Evolutionary conservation across 2,113 vertebrate genomes (phyloP), one percentile per base, ranked within the genome.

Genomic region (Electrona antarctica): DNA sequence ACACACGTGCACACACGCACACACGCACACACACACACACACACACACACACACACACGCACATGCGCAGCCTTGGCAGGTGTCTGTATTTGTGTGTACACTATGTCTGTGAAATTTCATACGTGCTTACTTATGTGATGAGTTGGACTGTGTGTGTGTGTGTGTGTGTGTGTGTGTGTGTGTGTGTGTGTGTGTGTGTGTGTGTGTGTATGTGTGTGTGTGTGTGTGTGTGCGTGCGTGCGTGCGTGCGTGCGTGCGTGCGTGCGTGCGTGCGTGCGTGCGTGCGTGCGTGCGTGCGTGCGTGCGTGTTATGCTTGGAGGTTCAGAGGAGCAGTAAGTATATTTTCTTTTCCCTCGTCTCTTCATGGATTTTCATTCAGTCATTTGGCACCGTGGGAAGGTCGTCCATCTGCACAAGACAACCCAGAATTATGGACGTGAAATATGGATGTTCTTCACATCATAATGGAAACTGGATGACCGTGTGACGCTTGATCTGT

Each of bases 161-260:
- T 28, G 11, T 21, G 3, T 59, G 54, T n/a, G 9, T 55, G 54
- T 55, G 10, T 13, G 52, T 56, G 54, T 13, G 54, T 56, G 54
- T 56, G 54, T 56, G 11, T 56, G 54, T 56, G 11, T 12, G 54
- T 56, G 54, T 56, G 54, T 56, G 11, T 56, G 54, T 56, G n/a
- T 56, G 54, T 56, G 54, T 56, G 54, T 56, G 54, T 56, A 12
- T 56, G 54, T 56, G 54, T 56, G 54, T 56, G 54, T 56, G 54
- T 56, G 54, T 56, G 54, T 56, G 54, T 56, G 13, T 11, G 54
- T 57, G 55, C 14, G 4, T 14, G 54, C n/a, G 54, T 56, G 54
- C n/a, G 54, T 56, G 54, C n/a, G 12, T 56, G 54, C 6, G 12
- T 3, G 54, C 6, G 54, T n/a, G 54, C n/a, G 12, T n/a, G 54